A percentile compares a stretch with the other conserved stretches of the same genome.
Evolutionary conservation across 2,888 invertebrate genomes (phyloP).

Genomic region (Rotaria magnacalcarata): DNA sequence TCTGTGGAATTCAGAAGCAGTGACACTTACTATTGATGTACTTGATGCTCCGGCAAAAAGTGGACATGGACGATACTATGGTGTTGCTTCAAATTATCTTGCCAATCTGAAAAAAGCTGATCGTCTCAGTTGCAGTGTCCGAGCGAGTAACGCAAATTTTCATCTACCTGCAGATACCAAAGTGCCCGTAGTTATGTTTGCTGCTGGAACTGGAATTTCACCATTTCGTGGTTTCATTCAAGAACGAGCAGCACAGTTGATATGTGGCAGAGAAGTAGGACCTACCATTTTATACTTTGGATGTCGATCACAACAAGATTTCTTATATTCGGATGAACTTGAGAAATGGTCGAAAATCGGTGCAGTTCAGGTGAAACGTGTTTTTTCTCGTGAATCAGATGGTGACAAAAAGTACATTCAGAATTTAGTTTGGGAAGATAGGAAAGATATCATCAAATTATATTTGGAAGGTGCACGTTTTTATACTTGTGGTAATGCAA

Average conservation of each 20-base stretch:
- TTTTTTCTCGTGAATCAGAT: not conserved
- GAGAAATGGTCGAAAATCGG: not conserved
- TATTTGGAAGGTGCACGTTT: not conserved
- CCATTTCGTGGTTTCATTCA: not conserved
- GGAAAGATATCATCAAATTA: not conserved
- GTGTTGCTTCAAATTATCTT: not conserved
- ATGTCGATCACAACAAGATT: not conserved
- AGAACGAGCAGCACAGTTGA: not conserved
- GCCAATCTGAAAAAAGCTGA: not conserved
- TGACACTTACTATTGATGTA: not conserved
- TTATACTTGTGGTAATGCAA: slow-evolving; percentile 6
- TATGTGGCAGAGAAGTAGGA: not conserved
- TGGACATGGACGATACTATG: not conserved
- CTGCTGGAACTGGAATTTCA: not conserved
- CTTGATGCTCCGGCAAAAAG: not conserved
- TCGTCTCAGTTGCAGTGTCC: not conserved
- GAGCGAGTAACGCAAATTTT: not conserved
- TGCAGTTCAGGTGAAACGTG: not conserved
- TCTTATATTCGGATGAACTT: not conserved
- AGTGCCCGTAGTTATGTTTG: not conserved
- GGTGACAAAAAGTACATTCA: not conserved
- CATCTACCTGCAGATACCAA: not conserved
- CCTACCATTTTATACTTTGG: not conserved
- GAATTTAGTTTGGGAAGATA: slow-evolving; percentile 11
- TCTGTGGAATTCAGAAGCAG: not conserved